Percentiles rank a stretch among this genome's conserved stretches.
Evolutionary conservation across 2,888 invertebrate genomes (phyloP).

Genomic region (Rhagonycha fulva): DNA sequence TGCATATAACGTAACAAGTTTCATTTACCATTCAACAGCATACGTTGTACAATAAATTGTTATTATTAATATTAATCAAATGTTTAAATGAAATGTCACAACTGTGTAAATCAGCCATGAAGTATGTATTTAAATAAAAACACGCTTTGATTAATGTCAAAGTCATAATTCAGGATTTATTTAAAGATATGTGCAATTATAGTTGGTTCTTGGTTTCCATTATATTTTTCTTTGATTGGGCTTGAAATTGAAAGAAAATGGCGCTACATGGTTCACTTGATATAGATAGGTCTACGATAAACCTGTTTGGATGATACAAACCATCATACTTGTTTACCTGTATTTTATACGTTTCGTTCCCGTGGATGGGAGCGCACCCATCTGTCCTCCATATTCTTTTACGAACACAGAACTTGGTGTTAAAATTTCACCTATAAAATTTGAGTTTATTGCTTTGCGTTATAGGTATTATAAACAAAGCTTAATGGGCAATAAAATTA

Average conservation of each 20-base stretch:
- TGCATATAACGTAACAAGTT: not conserved
- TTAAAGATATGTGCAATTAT: too few relatives aligned
- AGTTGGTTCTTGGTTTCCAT: too few relatives aligned
- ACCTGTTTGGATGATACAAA: not conserved
- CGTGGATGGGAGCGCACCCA: not conserved
- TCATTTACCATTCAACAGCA: not conserved
- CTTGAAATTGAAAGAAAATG: not conserved
- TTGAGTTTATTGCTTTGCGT: not conserved
- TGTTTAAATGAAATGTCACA: not conserved
- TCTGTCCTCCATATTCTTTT: not conserved
- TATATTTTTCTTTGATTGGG: not conserved
- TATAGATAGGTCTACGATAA: not conserved
- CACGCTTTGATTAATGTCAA: not conserved
- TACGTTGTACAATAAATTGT: not conserved
- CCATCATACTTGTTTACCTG: not conserved
- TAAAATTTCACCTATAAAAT: not conserved
- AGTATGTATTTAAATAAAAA: not conserved
- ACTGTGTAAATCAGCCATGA: not conserved
- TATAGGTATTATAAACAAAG: not conserved
- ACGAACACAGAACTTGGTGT: not conserved
- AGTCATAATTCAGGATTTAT: not conserved
- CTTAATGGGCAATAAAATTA: not conserved
- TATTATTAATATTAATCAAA: not conserved
- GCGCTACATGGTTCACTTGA: not conserved
- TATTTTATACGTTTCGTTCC: too few relatives aligned